Conservation (phyloP, 2,797 vertebrate species). For the Sebastes matsubarae region DNA sequence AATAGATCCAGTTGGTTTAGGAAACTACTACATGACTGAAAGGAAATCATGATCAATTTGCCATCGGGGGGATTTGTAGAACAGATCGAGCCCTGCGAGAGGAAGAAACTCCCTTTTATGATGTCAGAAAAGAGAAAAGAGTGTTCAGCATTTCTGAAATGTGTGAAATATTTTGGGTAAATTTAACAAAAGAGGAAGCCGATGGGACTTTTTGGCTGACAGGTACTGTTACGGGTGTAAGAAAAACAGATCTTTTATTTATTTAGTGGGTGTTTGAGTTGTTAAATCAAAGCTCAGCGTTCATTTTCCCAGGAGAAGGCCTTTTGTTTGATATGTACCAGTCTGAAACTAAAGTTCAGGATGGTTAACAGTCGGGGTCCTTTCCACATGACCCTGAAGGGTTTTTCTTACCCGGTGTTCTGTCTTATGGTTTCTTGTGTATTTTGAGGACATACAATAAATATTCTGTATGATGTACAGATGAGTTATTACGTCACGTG, state of each 20-base stretch:
- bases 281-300: slow-evolving; percentile 38
- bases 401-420: slow-evolving; percentile 42
- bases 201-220: slow-evolving; percentile 7
- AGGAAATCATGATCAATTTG: neutral
- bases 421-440: slow-evolving; percentile 69
- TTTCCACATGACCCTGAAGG: slow-evolving; percentile 35
- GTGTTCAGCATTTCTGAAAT: slow-evolving; percentile 17
- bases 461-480: slow-evolving; percentile 71
- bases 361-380: neutral
- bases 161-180: slow-evolving; percentile 14
- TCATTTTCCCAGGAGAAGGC: slow-evolving; percentile 4
- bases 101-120: neutral
- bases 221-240: slow-evolving; percentile 36
- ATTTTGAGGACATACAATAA: slow-evolving; percentile 72
- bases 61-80: neutral
- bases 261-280: slow-evolving; percentile 52
- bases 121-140: neutral
- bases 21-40: neutral
- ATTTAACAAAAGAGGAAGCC: slow-evolving; percentile 1
- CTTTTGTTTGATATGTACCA: slow-evolving; percentile 37
- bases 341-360: neutral
- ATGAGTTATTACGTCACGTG: slow-evolving; percentile 36
- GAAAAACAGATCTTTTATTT: slow-evolving; percentile 44
- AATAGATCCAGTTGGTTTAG: neutral
- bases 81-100: neutral